Percentiles rank a stretch among this genome's conserved stretches.
These are phyloP conservation scores for Cinara cedri DNA, from an alignment of 2,888 invertebrate genomes.

Conservation along the genomic window DNA sequence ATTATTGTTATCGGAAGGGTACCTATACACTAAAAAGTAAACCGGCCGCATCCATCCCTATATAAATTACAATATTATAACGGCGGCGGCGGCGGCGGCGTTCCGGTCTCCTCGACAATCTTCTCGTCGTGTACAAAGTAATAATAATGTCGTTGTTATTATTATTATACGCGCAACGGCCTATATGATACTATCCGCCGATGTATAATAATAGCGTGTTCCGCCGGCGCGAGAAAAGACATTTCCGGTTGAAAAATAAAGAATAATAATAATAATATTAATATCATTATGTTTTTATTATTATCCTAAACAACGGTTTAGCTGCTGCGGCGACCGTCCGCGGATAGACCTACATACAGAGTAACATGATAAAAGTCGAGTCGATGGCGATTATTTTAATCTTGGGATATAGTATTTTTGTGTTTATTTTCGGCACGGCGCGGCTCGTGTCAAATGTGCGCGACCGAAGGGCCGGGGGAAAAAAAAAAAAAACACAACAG, in stretches of 20 bases:
- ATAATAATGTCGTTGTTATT: conserved; percentile 40
- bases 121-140: too few relatives aligned
- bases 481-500: too few relatives aligned
- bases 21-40: conserved; percentile 33
- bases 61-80: conserved; percentile 23
- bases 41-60: conserved; percentile 48
- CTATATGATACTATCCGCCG: conserved; percentile 1
- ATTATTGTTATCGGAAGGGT: conserved; percentile 53
- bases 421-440: too few relatives aligned
- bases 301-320: too few relatives aligned
- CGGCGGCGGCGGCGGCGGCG: conserved; percentile 15
- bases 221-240: conserved; percentile 52
- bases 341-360: too few relatives aligned
- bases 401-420: too few relatives aligned
- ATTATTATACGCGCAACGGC: conserved; percentile 18
- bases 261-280: too few relatives aligned
- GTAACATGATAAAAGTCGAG: conserved; percentile 4
- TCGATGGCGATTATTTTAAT: too few relatives aligned
- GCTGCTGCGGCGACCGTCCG: too few relatives aligned
- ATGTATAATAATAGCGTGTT: conserved; percentile 33
- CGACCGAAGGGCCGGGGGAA: too few relatives aligned
- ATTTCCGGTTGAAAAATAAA: conserved; percentile 36
- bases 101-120: conserved; percentile 49
- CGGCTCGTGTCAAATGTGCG: too few relatives aligned
- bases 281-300: too few relatives aligned